phyloP scores from a whole-genome alignment of 1,140 invertebrate genomes.

The Chelonus insularis region DNA sequence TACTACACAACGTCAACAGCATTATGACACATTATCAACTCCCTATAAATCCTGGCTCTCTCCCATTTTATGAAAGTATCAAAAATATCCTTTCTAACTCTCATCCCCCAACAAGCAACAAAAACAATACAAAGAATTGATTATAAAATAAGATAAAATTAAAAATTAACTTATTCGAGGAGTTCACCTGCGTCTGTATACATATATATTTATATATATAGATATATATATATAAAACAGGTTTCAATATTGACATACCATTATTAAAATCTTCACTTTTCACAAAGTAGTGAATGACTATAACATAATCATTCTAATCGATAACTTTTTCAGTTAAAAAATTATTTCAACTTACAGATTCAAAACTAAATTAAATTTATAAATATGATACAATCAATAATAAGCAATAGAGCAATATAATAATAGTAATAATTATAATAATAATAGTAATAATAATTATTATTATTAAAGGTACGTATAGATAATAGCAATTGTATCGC shows the following conservation, averaged over 20 bases:
- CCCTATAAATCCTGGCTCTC: slow-evolving; percentile 43
- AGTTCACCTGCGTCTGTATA: slow-evolving; percentile 21
- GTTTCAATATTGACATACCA: slow-evolving; percentile 6
- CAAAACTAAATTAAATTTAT: slow-evolving; percentile 57
- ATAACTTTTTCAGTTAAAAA: too few species aligned
- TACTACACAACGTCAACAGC: slow-evolving; percentile 48
- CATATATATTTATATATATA: slow-evolving; percentile 6
- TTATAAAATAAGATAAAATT: slow-evolving; percentile 51
- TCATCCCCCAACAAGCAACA: slow-evolving; percentile 52
- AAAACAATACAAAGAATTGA: slow-evolving; percentile 48
- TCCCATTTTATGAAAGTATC: slow-evolving; percentile 62
- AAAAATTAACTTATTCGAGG: slow-evolving; percentile 33
- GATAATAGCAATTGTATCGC: slow-evolving; percentile 54
- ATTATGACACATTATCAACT: slow-evolving; percentile 43
- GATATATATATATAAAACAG: too few species aligned
- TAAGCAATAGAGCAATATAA: slow-evolving; percentile 55
- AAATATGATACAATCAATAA: slow-evolving; percentile 55
- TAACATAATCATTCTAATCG: too few species aligned
- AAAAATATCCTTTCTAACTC: slow-evolving; percentile 63
- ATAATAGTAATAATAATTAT: neutral
- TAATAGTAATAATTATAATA: slow-evolving; percentile 46
- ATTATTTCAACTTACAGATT: slow-evolving; percentile 44
- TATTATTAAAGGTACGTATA: slow-evolving; percentile 43
- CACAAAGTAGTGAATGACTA: too few species aligned
- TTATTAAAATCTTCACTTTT: neutral